Percentiles rank a stretch among this genome's conserved stretches.
phyloP scores from a whole-genome alignment of 2,888 invertebrate genomes.

The Autographa pulchrina region DNA sequence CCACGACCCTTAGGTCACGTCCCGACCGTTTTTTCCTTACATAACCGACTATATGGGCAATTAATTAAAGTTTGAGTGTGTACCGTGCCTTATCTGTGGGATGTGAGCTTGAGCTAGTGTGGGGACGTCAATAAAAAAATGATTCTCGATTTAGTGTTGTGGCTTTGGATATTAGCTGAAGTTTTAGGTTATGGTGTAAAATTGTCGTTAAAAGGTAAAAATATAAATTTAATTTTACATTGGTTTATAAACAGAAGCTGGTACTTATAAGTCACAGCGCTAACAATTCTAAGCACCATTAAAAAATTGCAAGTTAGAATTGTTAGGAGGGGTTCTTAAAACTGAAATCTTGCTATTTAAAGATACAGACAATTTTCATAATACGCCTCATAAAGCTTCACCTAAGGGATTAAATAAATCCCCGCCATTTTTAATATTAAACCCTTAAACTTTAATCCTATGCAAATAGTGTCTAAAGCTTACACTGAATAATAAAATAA shows the following conservation, averaged over 20 bases:
- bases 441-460: not conserved
- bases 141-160: slow-evolving; percentile 36
- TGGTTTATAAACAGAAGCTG: no score
- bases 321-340: not conserved
- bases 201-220: no score
- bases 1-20: slow-evolving; percentile 64
- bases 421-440: slow-evolving; percentile 9
- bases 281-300: no score
- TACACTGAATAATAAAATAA: slow-evolving; percentile 34
- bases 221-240: no score
- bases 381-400: slow-evolving; percentile 9
- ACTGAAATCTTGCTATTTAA: not conserved
- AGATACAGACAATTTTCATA: slow-evolving; percentile 13
- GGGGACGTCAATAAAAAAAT: slow-evolving; percentile 42
- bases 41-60: slow-evolving; percentile 64
- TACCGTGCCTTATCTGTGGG: slow-evolving; percentile 72
- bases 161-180: not conserved
- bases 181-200: no score
- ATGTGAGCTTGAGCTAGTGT: slow-evolving; percentile 48
- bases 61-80: slow-evolving; percentile 76
- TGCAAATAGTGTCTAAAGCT: slow-evolving; percentile 20
- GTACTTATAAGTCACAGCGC: no score
- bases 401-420: slow-evolving; percentile 1
- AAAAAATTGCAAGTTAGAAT: not conserved
- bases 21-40: slow-evolving; percentile 67